These are phyloP conservation scores for Drosophila pseudotakahashii DNA, from an alignment of 2,888 invertebrate species.

Conservation along the genomic window DNA sequence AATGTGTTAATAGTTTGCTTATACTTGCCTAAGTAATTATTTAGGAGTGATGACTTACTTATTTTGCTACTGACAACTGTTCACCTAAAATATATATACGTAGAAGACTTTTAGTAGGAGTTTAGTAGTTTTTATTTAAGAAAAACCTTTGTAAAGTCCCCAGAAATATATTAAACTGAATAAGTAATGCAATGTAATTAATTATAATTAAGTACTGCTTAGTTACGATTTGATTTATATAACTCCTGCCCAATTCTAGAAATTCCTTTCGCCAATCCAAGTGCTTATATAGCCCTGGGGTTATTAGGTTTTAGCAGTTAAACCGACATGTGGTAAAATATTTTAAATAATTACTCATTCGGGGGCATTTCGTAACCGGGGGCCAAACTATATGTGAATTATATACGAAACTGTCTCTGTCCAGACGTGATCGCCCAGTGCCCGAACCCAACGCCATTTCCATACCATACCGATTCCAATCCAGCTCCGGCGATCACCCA, in stretches of 20 bases:
- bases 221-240: not conserved
- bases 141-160: no score
- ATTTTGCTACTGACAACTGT: not conserved
- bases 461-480: conserved; percentile 17
- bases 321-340: conserved; percentile 44
- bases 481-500: conserved; percentile 51
- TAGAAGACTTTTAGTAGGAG: no score
- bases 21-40: conserved; percentile 5
- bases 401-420: conserved; percentile 45
- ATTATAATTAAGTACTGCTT: not conserved
- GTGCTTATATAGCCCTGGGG: conserved; percentile 15
- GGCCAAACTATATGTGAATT: conserved; percentile 43
- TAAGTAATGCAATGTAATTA: not conserved
- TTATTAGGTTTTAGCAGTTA: conserved; percentile 42
- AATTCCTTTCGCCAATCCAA: not conserved
- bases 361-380: conserved; percentile 27
- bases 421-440: conserved; percentile 30
- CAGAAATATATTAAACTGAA: no score
- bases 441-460: conserved; percentile 9
- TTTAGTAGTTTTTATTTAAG: not conserved
- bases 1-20: conserved; percentile 3
- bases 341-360: conserved; percentile 49
- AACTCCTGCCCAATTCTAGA: not conserved
- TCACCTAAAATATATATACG: no score
- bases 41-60: not conserved